These are phyloP conservation scores for Speoplatyrhinus poulsoni DNA, from an alignment of 2,113 vertebrate species.

Conservation along the genomic window DNA sequence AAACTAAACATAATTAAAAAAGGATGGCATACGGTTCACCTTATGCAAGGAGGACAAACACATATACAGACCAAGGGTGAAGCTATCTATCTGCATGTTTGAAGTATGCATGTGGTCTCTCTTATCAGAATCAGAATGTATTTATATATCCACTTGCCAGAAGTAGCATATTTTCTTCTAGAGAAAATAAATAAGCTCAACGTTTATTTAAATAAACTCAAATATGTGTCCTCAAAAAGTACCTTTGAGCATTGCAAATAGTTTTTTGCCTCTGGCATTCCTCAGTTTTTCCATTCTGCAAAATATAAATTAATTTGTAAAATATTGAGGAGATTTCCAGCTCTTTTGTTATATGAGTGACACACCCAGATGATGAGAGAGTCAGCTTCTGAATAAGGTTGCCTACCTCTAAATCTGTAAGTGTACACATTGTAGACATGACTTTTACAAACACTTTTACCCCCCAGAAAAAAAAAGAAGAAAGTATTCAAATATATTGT, in stretches of 20 bases:
- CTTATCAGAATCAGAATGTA: conserved; percentile 8
- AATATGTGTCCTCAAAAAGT: background rate
- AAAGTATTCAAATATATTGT: too few relatives aligned
- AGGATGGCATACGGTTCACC: conserved; percentile 55
- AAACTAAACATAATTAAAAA: conserved; percentile 55
- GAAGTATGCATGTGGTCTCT: background rate
- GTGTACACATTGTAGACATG: too few relatives aligned
- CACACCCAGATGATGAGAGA: conserved; percentile 12
- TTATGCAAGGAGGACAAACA: conserved; percentile 21
- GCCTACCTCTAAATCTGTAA: too few relatives aligned
- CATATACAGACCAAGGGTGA: conserved; percentile 44
- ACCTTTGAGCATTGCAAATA: conserved; percentile 7
- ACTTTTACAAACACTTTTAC: too few relatives aligned
- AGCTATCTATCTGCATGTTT: conserved; percentile 42
- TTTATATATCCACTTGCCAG: conserved; percentile 11
- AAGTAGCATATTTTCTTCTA: conserved; percentile 2
- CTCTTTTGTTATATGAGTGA: conserved; percentile 29
- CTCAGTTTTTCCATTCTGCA: conserved; percentile 18
- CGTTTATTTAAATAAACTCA: too few relatives aligned
- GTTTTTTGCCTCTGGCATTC: background rate
- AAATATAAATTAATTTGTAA: conserved; percentile 26
- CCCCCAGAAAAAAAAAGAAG: too few relatives aligned
- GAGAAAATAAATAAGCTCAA: background rate
- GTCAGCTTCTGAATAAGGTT: background rate
- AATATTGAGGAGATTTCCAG: conserved; percentile 31